Evolutionary conservation across 2,888 invertebrate species (phyloP).

Genomic region (Cryptosula pallasiana): DNA sequence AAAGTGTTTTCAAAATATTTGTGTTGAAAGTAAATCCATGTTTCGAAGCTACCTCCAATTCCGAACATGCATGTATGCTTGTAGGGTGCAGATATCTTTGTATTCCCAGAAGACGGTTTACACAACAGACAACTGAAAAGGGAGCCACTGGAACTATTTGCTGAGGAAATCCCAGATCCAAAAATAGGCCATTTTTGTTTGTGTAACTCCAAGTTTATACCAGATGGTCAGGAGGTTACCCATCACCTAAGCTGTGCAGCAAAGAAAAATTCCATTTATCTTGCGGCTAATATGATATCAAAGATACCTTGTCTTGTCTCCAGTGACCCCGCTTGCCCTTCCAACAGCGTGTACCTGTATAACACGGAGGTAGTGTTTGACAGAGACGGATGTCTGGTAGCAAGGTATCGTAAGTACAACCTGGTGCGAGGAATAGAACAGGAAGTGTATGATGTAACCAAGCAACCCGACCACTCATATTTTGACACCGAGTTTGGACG

Average conservation of each 20-base stretch:
- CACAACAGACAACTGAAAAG: slow-evolving; percentile 44
- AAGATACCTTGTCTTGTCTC: slow-evolving; percentile 59
- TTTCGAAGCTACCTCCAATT: no score
- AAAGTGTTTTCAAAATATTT: no score
- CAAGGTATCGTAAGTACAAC: slow-evolving; percentile 68
- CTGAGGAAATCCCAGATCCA: slow-evolving; percentile 40
- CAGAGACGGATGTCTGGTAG: no score
- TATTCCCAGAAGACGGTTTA: slow-evolving; percentile 67
- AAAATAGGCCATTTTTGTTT: slow-evolving; percentile 55
- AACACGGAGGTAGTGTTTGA: slow-evolving; percentile 77
- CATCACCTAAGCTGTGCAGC: slow-evolving; percentile 59
- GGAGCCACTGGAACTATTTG: slow-evolving; percentile 30
- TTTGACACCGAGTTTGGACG: slow-evolving; percentile 72
- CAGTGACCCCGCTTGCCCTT: slow-evolving; percentile 35
- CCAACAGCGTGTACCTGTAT: slow-evolving; percentile 54
- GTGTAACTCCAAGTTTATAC: slow-evolving; percentile 30
- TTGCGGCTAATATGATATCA: slow-evolving; percentile 69
- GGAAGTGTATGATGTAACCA: slow-evolving; percentile 32
- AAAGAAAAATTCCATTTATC: slow-evolving; percentile 59
- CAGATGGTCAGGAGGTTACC: slow-evolving; percentile 29
- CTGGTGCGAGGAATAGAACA: slow-evolving; percentile 56
- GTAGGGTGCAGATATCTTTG: slow-evolving; percentile 68
- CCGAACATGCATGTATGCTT: no score
- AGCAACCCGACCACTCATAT: slow-evolving; percentile 58
- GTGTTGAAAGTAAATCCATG: no score